Base-by-base conservation (phyloP, 1,140 invertebrate species). In the Drosophila burlai region DNA sequence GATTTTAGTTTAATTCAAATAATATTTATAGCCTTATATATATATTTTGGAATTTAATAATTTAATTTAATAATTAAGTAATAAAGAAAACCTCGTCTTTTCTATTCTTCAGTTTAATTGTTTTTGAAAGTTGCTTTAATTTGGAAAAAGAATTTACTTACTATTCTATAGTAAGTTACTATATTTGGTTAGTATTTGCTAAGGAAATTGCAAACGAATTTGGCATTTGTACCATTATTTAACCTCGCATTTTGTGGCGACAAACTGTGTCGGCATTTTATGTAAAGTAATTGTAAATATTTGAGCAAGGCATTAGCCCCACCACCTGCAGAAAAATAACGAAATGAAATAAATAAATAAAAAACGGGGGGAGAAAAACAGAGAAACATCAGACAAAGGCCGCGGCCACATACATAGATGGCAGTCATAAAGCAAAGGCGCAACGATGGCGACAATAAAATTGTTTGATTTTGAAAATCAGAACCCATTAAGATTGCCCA, bases 261-360 rank as follows among this genome's bases (percentile, higher is more conserved):
- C 45, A 34, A 55, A 9, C 45, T 81, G 64, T 80, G 72, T 40
- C 49, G 69, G 29, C 79, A 52, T 73, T 66, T 72, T 82, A 82
- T 86, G 83, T 82, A 73, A 86, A 86, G 83, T 86, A 86, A 82
- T 86, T 82, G 83, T 86, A 80, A 86, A 86, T 76, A 86, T 86
- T 86, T 86, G 54, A 50, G 52, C 54, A 67, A 60, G 54, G 68
- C 49, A 81, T 84, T 78, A 84, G 77, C 16, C 64, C 50, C 24
- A 38, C 40, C 24, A 38, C 40, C 64, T 47, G 57, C 64, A 46
- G 9, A 61, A 66, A 66, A 50, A 50, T 26, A 61, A 26, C 21
- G 18, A 24, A 38, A 63, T 34, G 34, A 58, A 58, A 29, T 60
- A 66, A 45, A 43, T 49, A 49, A 45, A 45, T 60, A 63, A 29